A percentile compares a stretch with the other conserved stretches of the same genome.
phyloP scores from a whole-genome alignment of 1,140 invertebrate species.

The Antheraea mylitta region DNA sequence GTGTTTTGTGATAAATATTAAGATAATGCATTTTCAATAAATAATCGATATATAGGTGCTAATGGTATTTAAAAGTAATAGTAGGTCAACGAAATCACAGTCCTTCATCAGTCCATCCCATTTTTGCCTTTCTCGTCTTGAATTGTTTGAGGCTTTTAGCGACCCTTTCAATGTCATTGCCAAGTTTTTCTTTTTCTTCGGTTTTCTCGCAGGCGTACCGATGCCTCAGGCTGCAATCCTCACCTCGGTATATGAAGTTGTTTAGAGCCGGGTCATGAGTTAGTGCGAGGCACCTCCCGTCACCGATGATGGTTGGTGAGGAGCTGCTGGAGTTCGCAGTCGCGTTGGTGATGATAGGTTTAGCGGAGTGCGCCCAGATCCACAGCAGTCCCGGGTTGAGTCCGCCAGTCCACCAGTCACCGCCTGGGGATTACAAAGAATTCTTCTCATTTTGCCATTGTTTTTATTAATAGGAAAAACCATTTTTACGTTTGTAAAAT shows the following conservation, averaged over 20 bases:
- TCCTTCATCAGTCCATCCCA: slow-evolving; percentile 22
- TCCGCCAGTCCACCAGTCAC: slow-evolving; percentile 89
- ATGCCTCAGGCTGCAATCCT: slow-evolving; percentile 84
- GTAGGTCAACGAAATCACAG: neutral
- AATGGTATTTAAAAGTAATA: neutral
- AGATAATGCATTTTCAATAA: too few species aligned
- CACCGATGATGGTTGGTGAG: slow-evolving; percentile 52
- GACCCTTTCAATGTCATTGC: slow-evolving; percentile 81
- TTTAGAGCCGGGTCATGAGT: slow-evolving; percentile 79
- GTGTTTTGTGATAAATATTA: too few species aligned
- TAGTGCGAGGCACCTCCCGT: slow-evolving; percentile 60
- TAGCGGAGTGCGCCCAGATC: slow-evolving; percentile 90
- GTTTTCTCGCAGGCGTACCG: slow-evolving; percentile 85
- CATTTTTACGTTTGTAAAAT: too few species aligned
- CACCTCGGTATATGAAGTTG: slow-evolving; percentile 85
- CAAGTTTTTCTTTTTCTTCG: slow-evolving; percentile 83
- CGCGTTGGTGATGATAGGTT: slow-evolving; percentile 80
- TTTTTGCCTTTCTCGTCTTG: slow-evolving; percentile 26
- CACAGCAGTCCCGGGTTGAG: slow-evolving; percentile 90
- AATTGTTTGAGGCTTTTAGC: slow-evolving; percentile 24
- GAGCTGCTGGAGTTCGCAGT: slow-evolving; percentile 36
- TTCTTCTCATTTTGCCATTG: too few species aligned
- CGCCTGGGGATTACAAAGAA: slow-evolving; percentile 62
- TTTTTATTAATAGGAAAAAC: too few species aligned
- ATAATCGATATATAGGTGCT: too few species aligned